These are phyloP conservation scores for Diarsia rubi DNA, from an alignment of 2,888 invertebrate genomes.

Conservation along the genomic window DNA sequence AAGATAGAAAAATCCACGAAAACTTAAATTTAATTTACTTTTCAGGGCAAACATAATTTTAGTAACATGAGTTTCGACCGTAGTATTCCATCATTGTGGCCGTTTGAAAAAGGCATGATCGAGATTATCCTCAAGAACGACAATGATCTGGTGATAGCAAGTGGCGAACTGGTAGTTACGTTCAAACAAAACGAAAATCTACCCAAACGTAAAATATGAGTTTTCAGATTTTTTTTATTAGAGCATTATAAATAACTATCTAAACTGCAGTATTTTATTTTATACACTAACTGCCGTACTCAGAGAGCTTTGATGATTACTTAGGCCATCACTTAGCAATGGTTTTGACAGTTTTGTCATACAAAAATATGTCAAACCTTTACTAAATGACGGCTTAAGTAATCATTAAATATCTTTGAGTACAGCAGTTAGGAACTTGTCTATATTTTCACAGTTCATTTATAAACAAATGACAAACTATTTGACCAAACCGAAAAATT, in stretches of 20 bases:
- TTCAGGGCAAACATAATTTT: slow-evolving; percentile 6
- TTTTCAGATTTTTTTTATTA: background rate
- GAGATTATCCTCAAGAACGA: background rate
- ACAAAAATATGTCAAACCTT: no score
- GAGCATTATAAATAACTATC: background rate
- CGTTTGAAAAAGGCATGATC: slow-evolving; percentile 26
- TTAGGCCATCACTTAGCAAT: no score
- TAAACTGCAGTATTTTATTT: background rate
- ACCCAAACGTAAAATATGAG: background rate
- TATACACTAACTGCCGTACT: no score
- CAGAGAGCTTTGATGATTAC: no score
- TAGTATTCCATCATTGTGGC: slow-evolving; percentile 18
- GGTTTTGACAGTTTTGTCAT: no score
- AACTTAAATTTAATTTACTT: background rate
- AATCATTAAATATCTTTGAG: no score
- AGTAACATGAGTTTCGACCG: slow-evolving; percentile 11
- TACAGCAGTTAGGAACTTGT: no score
- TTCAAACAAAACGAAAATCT: slow-evolving; percentile 23
- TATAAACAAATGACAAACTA: background rate
- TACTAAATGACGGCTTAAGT: no score
- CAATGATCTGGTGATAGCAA: background rate
- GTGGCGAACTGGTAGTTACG: background rate
- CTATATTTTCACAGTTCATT: no score
- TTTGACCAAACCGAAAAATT: background rate
- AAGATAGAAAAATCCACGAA: background rate